These are phyloP conservation scores for Uloborus diversus DNA, from an alignment of 1,140 invertebrate genomes.

Conservation along the genomic window DNA sequence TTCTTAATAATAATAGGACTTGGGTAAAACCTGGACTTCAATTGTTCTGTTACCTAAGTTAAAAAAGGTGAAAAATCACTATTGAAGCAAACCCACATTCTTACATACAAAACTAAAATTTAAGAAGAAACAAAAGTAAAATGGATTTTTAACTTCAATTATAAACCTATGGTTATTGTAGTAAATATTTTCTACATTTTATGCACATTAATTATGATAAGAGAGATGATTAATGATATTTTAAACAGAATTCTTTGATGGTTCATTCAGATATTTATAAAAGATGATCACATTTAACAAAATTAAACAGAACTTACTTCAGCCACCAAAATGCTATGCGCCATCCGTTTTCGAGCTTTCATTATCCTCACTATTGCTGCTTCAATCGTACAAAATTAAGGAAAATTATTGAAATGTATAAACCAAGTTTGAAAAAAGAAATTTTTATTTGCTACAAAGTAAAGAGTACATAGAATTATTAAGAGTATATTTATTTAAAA, in stretches of 20 bases:
- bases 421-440: neutral
- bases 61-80: too few species aligned
- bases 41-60: conserved; percentile 87
- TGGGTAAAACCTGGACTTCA: conserved; percentile 95
- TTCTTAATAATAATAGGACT: conserved; percentile 99
- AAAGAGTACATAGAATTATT: too few species aligned
- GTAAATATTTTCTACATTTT: neutral
- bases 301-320: conserved; percentile 71
- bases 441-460: too few species aligned
- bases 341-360: conserved; percentile 96
- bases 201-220: neutral
- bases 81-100: too few species aligned
- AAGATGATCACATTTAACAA: neutral
- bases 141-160: neutral
- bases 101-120: too few species aligned
- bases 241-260: neutral
- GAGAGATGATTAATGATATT: neutral
- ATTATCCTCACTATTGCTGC: conserved; percentile 99
- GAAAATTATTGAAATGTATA: neutral
- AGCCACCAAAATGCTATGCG: conserved; percentile 93
- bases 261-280: neutral
- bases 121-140: conserved; percentile 37
- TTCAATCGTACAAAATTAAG: conserved; percentile 76
- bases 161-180: neutral
- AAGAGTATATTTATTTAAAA: too few species aligned